These are phyloP conservation scores for Phocides pigmalion DNA, from an alignment of 1,140 invertebrate genomes.

Conservation along the genomic window DNA sequence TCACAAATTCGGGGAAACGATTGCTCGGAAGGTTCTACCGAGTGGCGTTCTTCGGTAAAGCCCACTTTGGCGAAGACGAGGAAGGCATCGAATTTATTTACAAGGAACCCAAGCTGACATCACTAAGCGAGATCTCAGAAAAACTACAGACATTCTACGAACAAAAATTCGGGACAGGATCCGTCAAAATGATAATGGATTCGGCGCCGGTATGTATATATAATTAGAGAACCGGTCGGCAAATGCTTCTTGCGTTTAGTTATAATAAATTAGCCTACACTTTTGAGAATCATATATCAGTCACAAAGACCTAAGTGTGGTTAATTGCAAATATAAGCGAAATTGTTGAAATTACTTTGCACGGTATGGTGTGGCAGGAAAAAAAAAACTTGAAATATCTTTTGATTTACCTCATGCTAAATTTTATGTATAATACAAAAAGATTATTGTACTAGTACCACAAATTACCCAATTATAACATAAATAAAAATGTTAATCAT, in stretches of 20 bases:
- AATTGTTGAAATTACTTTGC: no score
- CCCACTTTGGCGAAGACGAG: constrained; percentile 94
- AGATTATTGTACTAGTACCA: no score
- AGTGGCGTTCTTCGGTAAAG: constrained; percentile 84
- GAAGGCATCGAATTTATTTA: constrained; percentile 96
- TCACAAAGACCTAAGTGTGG: no score
- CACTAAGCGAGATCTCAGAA: constrained; percentile 96
- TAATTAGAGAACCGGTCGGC: constrained; percentile 30
- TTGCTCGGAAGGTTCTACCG: constrained; percentile 95
- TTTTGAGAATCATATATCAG: background rate
- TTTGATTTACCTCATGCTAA: no score
- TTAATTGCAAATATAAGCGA: no score
- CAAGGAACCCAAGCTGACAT: constrained; percentile 97
- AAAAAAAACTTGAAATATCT: no score
- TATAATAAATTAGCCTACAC: background rate
- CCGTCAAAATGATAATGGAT: constrained; percentile 96
- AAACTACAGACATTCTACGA: constrained; percentile 90
- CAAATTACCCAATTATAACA: no score
- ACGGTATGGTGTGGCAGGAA: no score
- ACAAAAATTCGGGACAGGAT: constrained; percentile 93
- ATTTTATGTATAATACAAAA: no score
- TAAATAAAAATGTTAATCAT: no score
- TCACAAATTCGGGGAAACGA: constrained; percentile 92
- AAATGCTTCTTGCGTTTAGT: background rate
- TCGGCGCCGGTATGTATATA: constrained; percentile 89